Base-by-base conservation (phyloP, 2,888 invertebrate species). In the Aspidiotus destructor region DNA sequence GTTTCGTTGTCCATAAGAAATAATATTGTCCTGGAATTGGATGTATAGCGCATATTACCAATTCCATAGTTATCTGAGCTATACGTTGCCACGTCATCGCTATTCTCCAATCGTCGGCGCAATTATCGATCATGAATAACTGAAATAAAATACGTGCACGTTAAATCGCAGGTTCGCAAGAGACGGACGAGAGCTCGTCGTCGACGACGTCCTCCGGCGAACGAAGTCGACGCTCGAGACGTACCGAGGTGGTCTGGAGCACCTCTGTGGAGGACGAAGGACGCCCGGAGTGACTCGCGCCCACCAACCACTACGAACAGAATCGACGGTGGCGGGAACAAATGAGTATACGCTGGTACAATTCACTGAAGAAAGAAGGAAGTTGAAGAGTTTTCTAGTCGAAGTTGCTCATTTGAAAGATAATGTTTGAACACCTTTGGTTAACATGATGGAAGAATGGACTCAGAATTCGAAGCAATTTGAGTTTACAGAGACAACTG, bases 41-140 rank as follows among this genome's bases (percentile, higher is more conserved):
- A 81, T 99, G 99, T 75, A 99, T 87, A 75, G 95, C 94, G 81
- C 99, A 99, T 77, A 98, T 92, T 74, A 87, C 81, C 75, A 99
- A 84, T 81, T 99, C 98, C 76, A 94, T 83, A 71, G 86, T 83
- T 77, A 97, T 94, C 81, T 92, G 92, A 76, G 87, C 85, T 80
- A 96, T 90, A 79, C 98, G 85, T 80, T 96, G 94, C 89, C 93
- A 94, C 74, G 97, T 98, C 90, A 99, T 95, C 76, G 98, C 98
- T 81, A 99, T 99, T 78, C 98, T 86, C 99, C 99, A 99, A 83
- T 99, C 99, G 80, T 99, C 99, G 73, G 98, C 96, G 82, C 97
- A 97, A 84, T 99, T 99, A 85, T 99, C 98, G 82, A 98, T 96
- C 91, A 98, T 97, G 84, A 98, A 99, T 82, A 99, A 86, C 97